Evolutionary conservation across 35 echinoderm and acorn worm species (phyloP).

Genomic region (Apostichopus californicus): DNA sequence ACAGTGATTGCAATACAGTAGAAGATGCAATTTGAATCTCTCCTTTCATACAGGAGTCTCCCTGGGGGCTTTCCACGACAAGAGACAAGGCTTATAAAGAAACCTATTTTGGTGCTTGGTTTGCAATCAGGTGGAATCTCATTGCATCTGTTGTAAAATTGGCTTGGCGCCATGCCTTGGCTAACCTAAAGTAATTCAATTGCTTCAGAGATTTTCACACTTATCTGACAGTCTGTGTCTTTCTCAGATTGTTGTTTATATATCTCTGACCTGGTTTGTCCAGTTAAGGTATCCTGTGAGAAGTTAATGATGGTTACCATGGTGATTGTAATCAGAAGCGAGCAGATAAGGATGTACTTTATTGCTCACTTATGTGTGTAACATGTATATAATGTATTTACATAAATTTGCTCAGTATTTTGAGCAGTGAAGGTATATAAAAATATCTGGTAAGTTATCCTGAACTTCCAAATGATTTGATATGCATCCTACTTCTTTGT

Average conservation of each 20-base stretch:
- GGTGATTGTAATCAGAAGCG: not conserved
- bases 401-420: not conserved
- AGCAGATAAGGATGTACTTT: not conserved
- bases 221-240: constrained; percentile 17
- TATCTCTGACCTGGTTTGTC: not conserved
- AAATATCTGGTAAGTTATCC: not conserved
- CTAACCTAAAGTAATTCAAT: constrained; percentile 10
- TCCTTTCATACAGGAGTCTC: not conserved
- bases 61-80: not conserved
- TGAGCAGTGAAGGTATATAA: not conserved
- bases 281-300: not conserved
- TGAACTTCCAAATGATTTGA: not conserved
- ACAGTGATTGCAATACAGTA: not conserved
- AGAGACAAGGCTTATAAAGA: not conserved
- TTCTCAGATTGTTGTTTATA: not conserved
- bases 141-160: constrained; percentile 12
- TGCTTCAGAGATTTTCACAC: constrained; percentile 2
- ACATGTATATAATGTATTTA: not conserved
- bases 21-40: not conserved
- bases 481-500: not conserved
- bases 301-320: not conserved
- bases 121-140: constrained; percentile 16
- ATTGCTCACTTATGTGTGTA: too few species aligned
- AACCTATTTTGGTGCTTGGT: constrained; percentile 7
- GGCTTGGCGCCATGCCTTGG: constrained; percentile 8